Evolutionary conservation across 2,113 vertebrate genomes (phyloP).

Genomic region (Mirza zaza): DNA sequence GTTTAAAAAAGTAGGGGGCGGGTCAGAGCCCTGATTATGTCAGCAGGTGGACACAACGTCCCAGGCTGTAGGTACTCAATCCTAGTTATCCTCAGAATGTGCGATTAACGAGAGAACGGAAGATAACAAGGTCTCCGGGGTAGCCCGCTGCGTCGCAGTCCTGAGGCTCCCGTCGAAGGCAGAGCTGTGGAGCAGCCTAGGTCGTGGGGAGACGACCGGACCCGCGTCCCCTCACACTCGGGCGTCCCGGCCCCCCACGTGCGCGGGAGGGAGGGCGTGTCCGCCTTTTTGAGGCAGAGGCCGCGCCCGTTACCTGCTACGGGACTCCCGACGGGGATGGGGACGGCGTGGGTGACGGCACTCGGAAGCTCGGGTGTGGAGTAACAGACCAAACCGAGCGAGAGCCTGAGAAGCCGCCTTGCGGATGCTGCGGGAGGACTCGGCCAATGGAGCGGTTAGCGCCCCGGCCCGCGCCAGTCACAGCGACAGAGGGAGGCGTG

Average conservation of each 20-base stretch:
- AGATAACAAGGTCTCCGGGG: neutral
- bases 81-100: neutral
- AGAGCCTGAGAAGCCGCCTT: neutral
- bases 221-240: neutral
- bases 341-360: neutral
- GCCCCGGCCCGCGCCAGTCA: neutral
- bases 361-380: neutral
- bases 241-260: too few relatives aligned
- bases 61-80: neutral
- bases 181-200: neutral
- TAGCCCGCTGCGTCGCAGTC: neutral
- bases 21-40: neutral
- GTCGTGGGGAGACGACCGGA: neutral
- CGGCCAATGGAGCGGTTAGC: neutral
- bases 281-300: neutral
- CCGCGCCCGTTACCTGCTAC: slow-evolving; percentile 59
- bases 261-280: neutral
- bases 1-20: neutral
- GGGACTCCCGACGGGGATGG: neutral
- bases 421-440: neutral
- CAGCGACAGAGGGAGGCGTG: neutral
- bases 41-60: neutral
- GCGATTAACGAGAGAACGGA: neutral
- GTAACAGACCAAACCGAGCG: neutral
- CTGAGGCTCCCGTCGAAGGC: neutral